These are phyloP conservation scores for Brachionus plicatilis DNA, from an alignment of 1,140 invertebrate genomes.

Conservation along the genomic window DNA sequence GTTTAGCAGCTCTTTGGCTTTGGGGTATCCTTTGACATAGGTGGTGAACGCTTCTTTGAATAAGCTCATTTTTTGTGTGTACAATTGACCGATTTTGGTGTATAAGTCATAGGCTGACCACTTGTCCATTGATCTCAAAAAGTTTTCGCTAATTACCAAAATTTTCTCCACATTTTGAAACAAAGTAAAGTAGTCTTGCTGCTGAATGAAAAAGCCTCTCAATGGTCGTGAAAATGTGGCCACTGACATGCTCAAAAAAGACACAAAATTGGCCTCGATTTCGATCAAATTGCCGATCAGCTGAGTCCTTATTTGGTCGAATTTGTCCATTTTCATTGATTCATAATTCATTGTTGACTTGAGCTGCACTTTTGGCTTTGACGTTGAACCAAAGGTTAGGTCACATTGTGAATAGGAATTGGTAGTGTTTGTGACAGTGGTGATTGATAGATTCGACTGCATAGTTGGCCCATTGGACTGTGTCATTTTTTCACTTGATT, in stretches of 20 bases:
- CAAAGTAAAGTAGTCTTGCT: conserved; percentile 37
- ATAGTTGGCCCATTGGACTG: background rate
- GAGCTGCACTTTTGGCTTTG: background rate
- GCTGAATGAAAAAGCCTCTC: conserved; percentile 33
- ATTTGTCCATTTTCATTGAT: conserved; percentile 18
- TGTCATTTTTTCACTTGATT: background rate
- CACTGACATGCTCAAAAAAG: background rate
- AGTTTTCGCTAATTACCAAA: conserved; percentile 23
- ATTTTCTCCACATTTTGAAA: conserved; percentile 38
- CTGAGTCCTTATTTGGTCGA: background rate
- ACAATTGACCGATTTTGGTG: conserved; percentile 33
- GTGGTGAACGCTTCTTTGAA: conserved; percentile 35
- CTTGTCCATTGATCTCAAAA: conserved; percentile 36
- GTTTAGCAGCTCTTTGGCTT: background rate
- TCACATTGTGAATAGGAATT: conserved; percentile 23
- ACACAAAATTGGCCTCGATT: conserved; percentile 27
- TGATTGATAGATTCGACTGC: background rate
- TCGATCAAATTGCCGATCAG: conserved; percentile 29
- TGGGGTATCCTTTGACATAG: conserved; percentile 21
- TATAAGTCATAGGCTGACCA: conserved; percentile 37
- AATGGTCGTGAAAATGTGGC: conserved; percentile 8
- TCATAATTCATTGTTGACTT: conserved; percentile 19
- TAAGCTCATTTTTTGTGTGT: conserved; percentile 33
- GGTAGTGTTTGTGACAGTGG: background rate
- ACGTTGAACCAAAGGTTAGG: background rate